A percentile compares a stretch with the other conserved stretches of the same genome.
phyloP scores from a whole-genome alignment of 1,140 invertebrate genomes.

The Episyrphus balteatus region DNA sequence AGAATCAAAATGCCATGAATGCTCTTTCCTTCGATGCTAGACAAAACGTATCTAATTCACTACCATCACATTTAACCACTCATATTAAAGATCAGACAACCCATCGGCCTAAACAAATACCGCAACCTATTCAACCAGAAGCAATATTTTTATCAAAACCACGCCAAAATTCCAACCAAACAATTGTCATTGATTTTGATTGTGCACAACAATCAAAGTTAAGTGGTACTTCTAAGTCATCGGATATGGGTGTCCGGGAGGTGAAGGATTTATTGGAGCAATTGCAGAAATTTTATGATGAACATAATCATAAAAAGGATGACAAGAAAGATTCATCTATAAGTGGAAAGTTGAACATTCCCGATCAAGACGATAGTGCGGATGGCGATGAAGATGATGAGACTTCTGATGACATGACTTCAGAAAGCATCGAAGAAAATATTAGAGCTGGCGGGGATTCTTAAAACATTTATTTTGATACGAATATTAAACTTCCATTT shows the following conservation, averaged over 20 bases:
- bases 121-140: not conserved
- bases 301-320: not conserved
- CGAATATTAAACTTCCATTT: no score
- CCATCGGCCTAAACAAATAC: not conserved
- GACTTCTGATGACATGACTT: no score
- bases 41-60: constrained; percentile 6
- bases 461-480: no score
- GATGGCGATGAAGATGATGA: not conserved
- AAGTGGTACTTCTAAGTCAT: constrained; percentile 13
- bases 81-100: not conserved
- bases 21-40: not conserved
- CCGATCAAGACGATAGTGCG: not conserved
- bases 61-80: not conserved
- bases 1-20: constrained; percentile 20
- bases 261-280: constrained; percentile 1
- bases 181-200: no score
- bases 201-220: no score
- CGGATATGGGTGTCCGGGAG: constrained; percentile 18
- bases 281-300: constrained; percentile 4
- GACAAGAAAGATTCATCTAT: no score
- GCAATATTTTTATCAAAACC: not conserved
- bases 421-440: no score
- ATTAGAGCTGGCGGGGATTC: no score
- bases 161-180: no score
- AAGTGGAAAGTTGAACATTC: no score